Evolutionary conservation across 2,888 invertebrate genomes (phyloP), one percentile per base, ranked within the genome.

Genomic region (Altica lythri): DNA sequence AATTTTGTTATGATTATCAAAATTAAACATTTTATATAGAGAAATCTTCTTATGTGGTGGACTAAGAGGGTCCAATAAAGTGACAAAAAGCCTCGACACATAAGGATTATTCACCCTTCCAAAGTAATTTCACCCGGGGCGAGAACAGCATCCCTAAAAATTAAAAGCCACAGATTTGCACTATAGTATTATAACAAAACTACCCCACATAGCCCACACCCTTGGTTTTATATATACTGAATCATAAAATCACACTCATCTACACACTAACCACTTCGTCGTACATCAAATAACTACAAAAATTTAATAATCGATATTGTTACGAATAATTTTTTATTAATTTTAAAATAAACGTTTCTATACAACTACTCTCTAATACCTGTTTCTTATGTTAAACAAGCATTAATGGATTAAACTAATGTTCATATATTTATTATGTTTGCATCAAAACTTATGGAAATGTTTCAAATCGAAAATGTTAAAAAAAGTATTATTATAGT

Each of bases 131-230:
- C 67, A 66, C 72, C 72, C 68, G 66, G 72, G 74, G 75, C 73
- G 72, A 72, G 73, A 73, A 75, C 73, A 70, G 72, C 74, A 71
- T 74, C 74, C 76, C 75, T 74, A 74, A 76, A 75, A 76, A 75
- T 76, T 76, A 76, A 75, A 74, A 75, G 75, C 75, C 75, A 68
- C 74, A 75, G 75, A 75, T 75, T 75, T 75, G 74, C 74, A 72
- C 71, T 72, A 68, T 69, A 71, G 73, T 66, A 67, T 69, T 69
- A 68, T 69, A 69, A 69, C 68, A 67, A 66, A 68, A 68, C 62
- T 67, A 68, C 66, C 62, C 65, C 60, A 58, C 65, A 29, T 29
- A 38, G 29, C 17, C 18, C 29, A 38, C 47, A 61, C 65, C 63
- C 62, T 63, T 60, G 37, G 48, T 48, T 51, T 48, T n/a, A n/a